phyloP scores from a whole-genome alignment of 30 jellyfish, hydroid and myxozoan genomes.

The Chrysaora quinquecirrha region DNA sequence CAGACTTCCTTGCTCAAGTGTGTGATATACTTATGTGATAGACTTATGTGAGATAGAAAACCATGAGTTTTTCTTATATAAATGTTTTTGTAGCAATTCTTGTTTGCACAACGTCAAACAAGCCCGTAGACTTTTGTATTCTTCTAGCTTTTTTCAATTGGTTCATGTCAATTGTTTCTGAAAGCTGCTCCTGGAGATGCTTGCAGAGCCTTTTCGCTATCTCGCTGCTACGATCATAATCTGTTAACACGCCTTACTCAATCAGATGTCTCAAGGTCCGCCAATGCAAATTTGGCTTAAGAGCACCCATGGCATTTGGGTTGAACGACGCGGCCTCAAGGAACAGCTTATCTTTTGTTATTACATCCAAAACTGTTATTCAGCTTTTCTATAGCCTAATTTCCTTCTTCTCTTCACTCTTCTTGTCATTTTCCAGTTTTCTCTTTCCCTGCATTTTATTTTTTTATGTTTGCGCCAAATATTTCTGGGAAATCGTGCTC shows the following conservation, averaged over 20 bases:
- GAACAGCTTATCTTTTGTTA: neutral
- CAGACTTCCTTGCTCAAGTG: slow-evolving; percentile 27
- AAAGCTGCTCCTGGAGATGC: neutral
- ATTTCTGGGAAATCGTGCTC: slow-evolving; percentile 19
- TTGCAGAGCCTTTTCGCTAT: neutral
- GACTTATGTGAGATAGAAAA: no score
- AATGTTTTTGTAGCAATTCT: no score
- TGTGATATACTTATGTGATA: no score
- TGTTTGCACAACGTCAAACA: no score
- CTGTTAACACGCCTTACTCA: slow-evolving; percentile 2
- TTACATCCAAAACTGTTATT: neutral
- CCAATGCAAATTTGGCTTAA: slow-evolving; percentile 32
- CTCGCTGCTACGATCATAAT: neutral
- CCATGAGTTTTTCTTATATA: no score
- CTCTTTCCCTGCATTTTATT: slow-evolving; percentile 28
- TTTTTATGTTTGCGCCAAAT: neutral
- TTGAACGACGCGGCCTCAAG: slow-evolving; percentile 15
- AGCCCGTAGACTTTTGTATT: neutral
- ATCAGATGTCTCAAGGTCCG: slow-evolving; percentile 16
- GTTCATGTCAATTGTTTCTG: neutral
- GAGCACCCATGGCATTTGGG: slow-evolving; percentile 33
- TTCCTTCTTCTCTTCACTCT: slow-evolving; percentile 21
- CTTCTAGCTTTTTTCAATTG: neutral
- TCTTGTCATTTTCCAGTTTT: slow-evolving; percentile 27
- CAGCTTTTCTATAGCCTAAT: slow-evolving; percentile 7